A percentile compares a stretch with the other conserved stretches of the same genome.
Conservation (phyloP, 2,888 invertebrate genomes). For the Globia sparganii region DNA sequence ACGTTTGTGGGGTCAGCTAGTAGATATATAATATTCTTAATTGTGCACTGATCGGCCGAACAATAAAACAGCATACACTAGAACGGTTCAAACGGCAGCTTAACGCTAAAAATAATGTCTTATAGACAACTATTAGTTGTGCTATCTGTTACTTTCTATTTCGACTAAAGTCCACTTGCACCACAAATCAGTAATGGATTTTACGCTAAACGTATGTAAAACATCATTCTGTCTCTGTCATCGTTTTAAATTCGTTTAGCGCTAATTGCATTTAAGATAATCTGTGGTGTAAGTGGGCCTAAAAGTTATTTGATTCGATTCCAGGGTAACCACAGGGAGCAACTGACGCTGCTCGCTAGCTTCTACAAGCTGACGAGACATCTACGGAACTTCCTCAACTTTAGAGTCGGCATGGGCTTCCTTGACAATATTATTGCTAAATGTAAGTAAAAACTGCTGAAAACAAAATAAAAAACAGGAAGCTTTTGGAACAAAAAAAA, state of each 20-base stretch:
- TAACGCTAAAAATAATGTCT: not conserved
- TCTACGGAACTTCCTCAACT: conserved; percentile 96
- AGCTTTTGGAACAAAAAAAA: not conserved
- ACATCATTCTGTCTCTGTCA: too few relatives aligned
- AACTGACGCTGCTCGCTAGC: conserved; percentile 95
- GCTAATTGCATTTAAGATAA: not conserved
- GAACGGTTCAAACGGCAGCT: not conserved
- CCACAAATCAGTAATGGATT: too few relatives aligned
- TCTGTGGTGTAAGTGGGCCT: not conserved
- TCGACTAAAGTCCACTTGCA: too few relatives aligned
- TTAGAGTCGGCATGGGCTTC: conserved; percentile 97
- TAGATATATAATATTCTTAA: not conserved
- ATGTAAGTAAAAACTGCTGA: conserved; percentile 90
- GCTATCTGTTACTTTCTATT: not conserved
- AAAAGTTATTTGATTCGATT: not conserved
- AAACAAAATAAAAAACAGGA: accelerated
- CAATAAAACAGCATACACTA: not conserved
- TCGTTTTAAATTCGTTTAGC: too few relatives aligned
- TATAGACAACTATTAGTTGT: not conserved
- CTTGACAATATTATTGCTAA: conserved; percentile 99
- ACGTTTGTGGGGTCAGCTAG: too few relatives aligned
- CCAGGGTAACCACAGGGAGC: conserved; percentile 96
- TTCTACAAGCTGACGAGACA: conserved; percentile 97
- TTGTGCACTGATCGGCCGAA: not conserved
- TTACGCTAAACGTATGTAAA: too few relatives aligned